Conservation (phyloP, 2,888 invertebrate species). For the Mimumesa dahlbomi region DNA sequence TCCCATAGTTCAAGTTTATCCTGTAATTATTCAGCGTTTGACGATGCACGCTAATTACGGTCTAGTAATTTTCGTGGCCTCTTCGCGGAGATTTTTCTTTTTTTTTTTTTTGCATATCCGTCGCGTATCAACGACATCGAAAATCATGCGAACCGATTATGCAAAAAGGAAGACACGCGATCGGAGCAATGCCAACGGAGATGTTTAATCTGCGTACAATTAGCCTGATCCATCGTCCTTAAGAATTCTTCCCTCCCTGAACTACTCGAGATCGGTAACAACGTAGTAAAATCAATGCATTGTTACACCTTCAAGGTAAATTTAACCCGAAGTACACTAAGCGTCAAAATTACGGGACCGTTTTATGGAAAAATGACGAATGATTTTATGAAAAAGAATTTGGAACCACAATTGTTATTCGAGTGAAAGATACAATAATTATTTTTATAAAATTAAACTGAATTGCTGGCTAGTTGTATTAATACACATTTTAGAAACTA, state of each 20-base stretch:
- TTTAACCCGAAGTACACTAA: no score
- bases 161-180: slow-evolving; percentile 10
- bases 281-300: no score
- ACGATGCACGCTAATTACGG: slow-evolving; percentile 44
- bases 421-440: no score
- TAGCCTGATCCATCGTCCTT: slow-evolving; percentile 2
- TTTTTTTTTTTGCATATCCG: slow-evolving; percentile 37
- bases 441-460: no score
- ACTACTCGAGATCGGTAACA: slow-evolving; percentile 1
- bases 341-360: no score
- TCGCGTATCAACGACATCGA: slow-evolving; percentile 13
- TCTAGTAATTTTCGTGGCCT: slow-evolving; percentile 64
- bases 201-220: not conserved
- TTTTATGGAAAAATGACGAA: no score
- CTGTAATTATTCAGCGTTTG: slow-evolving; percentile 49
- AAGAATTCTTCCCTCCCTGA: not conserved
- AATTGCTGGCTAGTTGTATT: no score
- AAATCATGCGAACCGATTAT: slow-evolving; percentile 14
- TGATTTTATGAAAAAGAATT: no score
- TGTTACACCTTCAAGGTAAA: no score
- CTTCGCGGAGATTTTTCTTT: slow-evolving; percentile 27
- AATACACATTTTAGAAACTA: no score
- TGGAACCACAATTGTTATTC: no score
- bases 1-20: slow-evolving; percentile 58
- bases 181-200: not conserved